Base-by-base conservation (phyloP, 35 echinoderm and acorn worm genomes). In the Heliocidaris erythrogramma region DNA sequence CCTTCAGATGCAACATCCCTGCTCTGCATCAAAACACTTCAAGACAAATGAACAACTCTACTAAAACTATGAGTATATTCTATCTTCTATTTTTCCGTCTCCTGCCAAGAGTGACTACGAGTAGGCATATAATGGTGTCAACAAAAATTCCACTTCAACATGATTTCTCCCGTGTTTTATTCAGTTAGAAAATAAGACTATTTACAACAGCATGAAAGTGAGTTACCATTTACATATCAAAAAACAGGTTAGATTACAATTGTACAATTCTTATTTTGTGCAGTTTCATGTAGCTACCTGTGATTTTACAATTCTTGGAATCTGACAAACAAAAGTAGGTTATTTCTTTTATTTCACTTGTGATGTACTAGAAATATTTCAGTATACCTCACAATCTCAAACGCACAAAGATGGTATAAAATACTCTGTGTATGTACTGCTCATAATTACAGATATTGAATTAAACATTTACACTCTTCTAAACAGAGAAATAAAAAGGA, bases 241-340 rank as follows among this genome's bases (percentile, higher is more conserved):
- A 48, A 89, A 48, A 89, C 87, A 89, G 31, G 18, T 18, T 89
- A 89, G 11, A 89, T 89, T 89, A 89, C 87, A 89, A 47, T 32
- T 89, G 87, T 89, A 89, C 87, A 89, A 89, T 89, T 71, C 65
- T 78, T 78, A n/a, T 78, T 78, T 89, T 89, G 87, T 89, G 87
- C 87, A 89, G 87, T 89, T 89, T 47, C 31, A 35, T 47, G 47
- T 89, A 48, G 87, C 87, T 89, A 89, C 87, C 87, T 47, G 87
- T 89, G 47, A 78, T 78, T 24, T 78, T 78, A 21, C 18, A 78
- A 78, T n/a, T n/a, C 65, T n/a, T n/a, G n/a, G 17, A n/a, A 17
- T 78, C 65, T 78, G 65, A 78, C n/a, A 78, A 78, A 78, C 65
- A 78, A 24, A 78, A 27, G 65, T 78, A 78, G 65, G 17, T 21